Conservation (phyloP, 2,888 invertebrate genomes). For the Alloscopus bannaensis region DNA sequence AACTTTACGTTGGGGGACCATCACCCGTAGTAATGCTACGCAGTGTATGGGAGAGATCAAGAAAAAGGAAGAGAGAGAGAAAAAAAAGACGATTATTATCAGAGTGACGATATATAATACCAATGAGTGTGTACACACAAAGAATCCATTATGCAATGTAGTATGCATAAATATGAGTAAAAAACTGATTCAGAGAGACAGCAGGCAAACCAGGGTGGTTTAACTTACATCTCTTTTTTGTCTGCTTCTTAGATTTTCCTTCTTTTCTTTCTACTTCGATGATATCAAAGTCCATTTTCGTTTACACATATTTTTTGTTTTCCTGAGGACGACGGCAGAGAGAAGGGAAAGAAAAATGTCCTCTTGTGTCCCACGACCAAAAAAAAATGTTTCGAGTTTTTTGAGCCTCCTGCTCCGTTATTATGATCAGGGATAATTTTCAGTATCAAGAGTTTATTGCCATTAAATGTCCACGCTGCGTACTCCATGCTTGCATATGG, state of each 20-base stretch:
- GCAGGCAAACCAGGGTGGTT: background rate
- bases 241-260: too few species aligned
- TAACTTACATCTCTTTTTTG: too few species aligned
- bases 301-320: background rate
- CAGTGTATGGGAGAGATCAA: too few species aligned
- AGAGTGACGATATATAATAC: too few species aligned
- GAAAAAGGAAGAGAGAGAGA: background rate
- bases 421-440: constrained; percentile 15
- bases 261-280: background rate
- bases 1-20: too few species aligned
- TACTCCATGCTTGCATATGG: background rate
- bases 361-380: too few species aligned
- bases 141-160: too few species aligned
- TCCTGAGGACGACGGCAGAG: background rate
- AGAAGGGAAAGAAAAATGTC: background rate
- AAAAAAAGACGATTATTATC: constrained; percentile 2
- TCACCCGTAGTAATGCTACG: too few species aligned
- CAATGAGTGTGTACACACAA: too few species aligned
- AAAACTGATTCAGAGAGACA: too few species aligned
- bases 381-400: too few species aligned
- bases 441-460: constrained; percentile 32
- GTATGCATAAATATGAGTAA: too few species aligned
- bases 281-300: constrained; percentile 18
- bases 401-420: background rate
- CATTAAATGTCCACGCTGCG: constrained; percentile 14